Evolutionary conservation across 2,888 invertebrate species (phyloP).

Genomic region (Caenorhabditis sp.): DNA sequence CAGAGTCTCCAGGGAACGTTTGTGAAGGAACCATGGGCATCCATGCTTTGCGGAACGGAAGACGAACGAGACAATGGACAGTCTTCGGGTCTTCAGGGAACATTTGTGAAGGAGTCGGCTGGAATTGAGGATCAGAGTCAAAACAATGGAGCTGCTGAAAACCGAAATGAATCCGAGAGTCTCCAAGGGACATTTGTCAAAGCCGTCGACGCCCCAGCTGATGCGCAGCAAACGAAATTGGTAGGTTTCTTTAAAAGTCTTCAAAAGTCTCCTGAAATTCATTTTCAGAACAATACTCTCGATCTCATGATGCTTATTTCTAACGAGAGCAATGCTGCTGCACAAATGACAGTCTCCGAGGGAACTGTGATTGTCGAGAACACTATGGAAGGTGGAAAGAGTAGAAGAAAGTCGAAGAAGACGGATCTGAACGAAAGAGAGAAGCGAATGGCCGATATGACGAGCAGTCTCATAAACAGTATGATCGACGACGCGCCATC

Average conservation of each 20-base stretch:
- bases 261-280: no score
- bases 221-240: neutral
- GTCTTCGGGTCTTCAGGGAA: constrained; percentile 1
- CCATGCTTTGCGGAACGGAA: neutral
- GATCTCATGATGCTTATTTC: no score
- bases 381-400: constrained; percentile 16
- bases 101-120: constrained; percentile 5
- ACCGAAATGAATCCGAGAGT: neutral
- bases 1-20: neutral
- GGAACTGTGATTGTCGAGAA: neutral
- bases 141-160: neutral
- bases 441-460: constrained; percentile 15
- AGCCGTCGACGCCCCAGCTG: no score
- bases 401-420: constrained; percentile 13
- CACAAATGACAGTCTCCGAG: neutral
- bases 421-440: constrained; percentile 8
- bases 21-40: neutral
- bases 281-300: no score
- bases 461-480: constrained; percentile 14
- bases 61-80: neutral
- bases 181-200: constrained; percentile 27
- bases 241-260: no score
- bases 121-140: neutral
- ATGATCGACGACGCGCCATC: constrained; percentile 44
- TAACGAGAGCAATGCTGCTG: no score